Evolutionary conservation across 2,888 invertebrate genomes (phyloP).

Genomic region (Eilema depressum): DNA sequence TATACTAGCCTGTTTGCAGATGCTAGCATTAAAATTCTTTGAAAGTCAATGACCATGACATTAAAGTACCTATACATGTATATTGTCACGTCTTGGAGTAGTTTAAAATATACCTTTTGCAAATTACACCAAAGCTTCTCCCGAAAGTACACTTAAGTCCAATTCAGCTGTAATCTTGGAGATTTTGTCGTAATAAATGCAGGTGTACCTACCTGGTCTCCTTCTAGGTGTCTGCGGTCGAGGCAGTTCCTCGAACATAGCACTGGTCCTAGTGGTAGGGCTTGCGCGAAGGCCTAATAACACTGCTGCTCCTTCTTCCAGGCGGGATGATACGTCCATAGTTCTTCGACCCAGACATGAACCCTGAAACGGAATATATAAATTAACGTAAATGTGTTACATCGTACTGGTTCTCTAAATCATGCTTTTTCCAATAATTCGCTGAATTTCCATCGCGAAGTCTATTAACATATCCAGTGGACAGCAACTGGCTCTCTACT

Average conservation of each 20-base stretch:
- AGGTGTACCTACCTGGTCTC: constrained; percentile 46
- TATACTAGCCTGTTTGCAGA: not conserved
- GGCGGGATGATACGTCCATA: constrained; percentile 52
- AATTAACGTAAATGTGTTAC: too few relatives aligned
- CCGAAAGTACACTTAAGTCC: not conserved
- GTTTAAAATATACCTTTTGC: not conserved
- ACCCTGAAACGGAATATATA: constrained; percentile 49
- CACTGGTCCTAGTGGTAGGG: constrained; percentile 44
- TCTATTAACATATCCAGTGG: too few relatives aligned
- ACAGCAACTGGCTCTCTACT: too few relatives aligned
- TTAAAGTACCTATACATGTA: too few relatives aligned
- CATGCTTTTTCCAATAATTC: not conserved
- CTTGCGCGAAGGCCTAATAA: constrained; percentile 60
- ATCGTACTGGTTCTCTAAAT: too few relatives aligned
- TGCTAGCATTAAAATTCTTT: too few relatives aligned
- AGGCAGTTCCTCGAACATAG: constrained; percentile 55
- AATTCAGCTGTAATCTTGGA: not conserved
- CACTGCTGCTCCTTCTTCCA: constrained; percentile 57
- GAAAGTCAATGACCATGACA: not conserved
- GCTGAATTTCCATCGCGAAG: not conserved
- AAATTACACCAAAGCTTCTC: not conserved
- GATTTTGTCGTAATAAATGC: not conserved
- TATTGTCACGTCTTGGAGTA: not conserved
- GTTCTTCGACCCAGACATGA: constrained; percentile 53
- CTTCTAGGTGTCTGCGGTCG: constrained; percentile 47